Percentiles rank a stretch among this genome's conserved stretches.
Evolutionary conservation across 92 coral and sea anemone genomes (phyloP).

Genomic region (Chrysogorgia sp.): DNA sequence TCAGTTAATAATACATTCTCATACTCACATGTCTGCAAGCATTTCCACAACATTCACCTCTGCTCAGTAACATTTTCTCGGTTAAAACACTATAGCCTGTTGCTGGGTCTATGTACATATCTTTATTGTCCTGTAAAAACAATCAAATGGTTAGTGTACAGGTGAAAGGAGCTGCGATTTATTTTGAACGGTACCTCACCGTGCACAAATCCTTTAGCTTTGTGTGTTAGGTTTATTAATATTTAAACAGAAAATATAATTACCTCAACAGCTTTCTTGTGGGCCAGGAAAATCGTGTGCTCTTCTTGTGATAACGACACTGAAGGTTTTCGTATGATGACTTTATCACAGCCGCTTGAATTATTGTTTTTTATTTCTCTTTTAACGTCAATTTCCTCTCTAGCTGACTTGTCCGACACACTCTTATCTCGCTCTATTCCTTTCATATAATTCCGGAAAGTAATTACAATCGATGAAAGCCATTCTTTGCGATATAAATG

Average conservation of each 20-base stretch:
- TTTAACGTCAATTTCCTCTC: neutral
- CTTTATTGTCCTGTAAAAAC: conserved; percentile 64
- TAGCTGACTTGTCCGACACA: neutral
- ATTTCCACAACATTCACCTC: conserved; percentile 85
- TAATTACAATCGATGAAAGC: neutral
- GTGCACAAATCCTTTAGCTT: too few relatives aligned
- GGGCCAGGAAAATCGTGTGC: conserved; percentile 66
- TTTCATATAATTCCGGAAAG: neutral
- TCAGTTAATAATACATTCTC: neutral
- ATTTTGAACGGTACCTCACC: too few relatives aligned
- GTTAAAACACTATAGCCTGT: conserved; percentile 85
- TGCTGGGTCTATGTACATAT: conserved; percentile 74
- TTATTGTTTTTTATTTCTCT: neutral
- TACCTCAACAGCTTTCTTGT: conserved; percentile 82
- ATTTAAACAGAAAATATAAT: neutral
- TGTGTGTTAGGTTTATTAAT: neutral
- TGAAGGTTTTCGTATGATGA: neutral
- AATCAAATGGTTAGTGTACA: neutral
- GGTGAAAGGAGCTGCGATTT: too few relatives aligned
- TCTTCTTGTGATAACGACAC: conserved; percentile 71
- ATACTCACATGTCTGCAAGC: conserved; percentile 90
- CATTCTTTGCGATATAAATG: neutral
- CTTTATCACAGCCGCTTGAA: neutral
- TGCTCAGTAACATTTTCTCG: conserved; percentile 67
- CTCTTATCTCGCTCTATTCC: neutral